These are phyloP conservation scores for Pterocles orientalis DNA, from an alignment of 2,113 vertebrate species.

Conservation along the genomic window DNA sequence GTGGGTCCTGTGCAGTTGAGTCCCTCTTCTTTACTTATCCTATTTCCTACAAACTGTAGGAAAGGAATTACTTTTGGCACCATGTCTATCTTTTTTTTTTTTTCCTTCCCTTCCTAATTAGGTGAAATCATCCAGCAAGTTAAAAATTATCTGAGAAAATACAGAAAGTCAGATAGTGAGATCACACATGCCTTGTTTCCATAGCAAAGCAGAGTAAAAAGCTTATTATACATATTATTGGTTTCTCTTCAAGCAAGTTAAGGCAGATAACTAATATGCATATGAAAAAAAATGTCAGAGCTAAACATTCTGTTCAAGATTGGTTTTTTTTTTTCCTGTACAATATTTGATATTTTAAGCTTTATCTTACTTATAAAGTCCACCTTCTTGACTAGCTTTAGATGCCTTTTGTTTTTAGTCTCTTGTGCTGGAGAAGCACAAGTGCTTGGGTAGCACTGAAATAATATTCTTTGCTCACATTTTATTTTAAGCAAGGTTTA, in stretches of 20 bases:
- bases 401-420: neutral
- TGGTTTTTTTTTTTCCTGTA: neutral
- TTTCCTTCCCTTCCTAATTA: neutral
- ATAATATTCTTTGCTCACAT: neutral
- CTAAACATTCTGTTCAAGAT: slow-evolving; percentile 12
- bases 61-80: neutral
- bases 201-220: slow-evolving; percentile 62
- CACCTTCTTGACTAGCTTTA: neutral
- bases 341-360: neutral
- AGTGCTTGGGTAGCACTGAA: neutral
- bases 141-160: slow-evolving; percentile 55
- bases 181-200: slow-evolving; percentile 61
- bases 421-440: neutral
- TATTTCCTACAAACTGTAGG: neutral
- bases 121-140: slow-evolving; percentile 32
- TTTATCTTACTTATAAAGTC: neutral
- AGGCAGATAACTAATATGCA: slow-evolving; percentile 55
- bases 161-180: slow-evolving; percentile 26
- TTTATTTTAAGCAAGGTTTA: slow-evolving; percentile 30
- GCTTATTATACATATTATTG: slow-evolving; percentile 20
- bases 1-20: fast-evolving
- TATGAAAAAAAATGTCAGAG: slow-evolving; percentile 31
- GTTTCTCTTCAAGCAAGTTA: slow-evolving; percentile 54
- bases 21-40: neutral
- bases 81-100: neutral